A percentile compares a stretch with the other conserved stretches of the same genome.
Conservation (phyloP, 2,888 invertebrate species). For the Anagyrus pseudococci region DNA sequence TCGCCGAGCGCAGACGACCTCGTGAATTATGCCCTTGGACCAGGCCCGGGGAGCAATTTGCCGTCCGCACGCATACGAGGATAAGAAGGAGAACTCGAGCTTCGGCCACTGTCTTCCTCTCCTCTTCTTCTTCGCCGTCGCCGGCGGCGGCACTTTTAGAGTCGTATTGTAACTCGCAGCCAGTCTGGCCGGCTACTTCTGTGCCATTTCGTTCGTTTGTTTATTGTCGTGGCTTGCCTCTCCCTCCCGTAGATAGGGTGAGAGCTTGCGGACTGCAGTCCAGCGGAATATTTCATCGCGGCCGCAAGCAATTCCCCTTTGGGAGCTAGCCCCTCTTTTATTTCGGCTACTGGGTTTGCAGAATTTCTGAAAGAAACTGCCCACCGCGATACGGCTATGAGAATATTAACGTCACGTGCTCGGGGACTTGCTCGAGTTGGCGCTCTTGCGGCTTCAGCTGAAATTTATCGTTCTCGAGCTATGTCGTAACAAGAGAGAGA, state of each 20-base stretch:
- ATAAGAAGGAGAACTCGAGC: neutral
- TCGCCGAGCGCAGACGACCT: slow-evolving; percentile 1
- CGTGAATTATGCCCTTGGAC: slow-evolving; percentile 29
- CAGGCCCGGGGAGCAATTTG: slow-evolving; percentile 8
- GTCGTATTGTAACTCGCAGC: neutral
- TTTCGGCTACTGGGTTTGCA: no score
- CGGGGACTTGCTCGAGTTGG: no score
- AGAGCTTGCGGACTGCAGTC: neutral
- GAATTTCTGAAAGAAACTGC: no score
- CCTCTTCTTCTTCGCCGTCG: no score
- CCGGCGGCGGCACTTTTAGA: neutral
- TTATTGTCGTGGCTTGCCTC: slow-evolving; percentile 18
- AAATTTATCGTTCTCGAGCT: no score
- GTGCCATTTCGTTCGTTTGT: slow-evolving; percentile 14
- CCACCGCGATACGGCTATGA: no score
- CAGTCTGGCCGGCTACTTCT: no score
- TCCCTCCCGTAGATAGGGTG: no score
- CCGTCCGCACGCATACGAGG: neutral
- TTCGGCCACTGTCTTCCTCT: neutral
- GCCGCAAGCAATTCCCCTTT: neutral
- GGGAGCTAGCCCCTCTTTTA: neutral
- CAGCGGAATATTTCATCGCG: slow-evolving; percentile 9
- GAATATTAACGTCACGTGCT: no score
- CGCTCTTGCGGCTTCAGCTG: no score
- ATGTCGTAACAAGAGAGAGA: no score